Percentiles rank a stretch among this genome's conserved stretches.
These are phyloP conservation scores for Ypsolopha scabrella DNA, from an alignment of 2,888 invertebrate genomes.

Conservation along the genomic window DNA sequence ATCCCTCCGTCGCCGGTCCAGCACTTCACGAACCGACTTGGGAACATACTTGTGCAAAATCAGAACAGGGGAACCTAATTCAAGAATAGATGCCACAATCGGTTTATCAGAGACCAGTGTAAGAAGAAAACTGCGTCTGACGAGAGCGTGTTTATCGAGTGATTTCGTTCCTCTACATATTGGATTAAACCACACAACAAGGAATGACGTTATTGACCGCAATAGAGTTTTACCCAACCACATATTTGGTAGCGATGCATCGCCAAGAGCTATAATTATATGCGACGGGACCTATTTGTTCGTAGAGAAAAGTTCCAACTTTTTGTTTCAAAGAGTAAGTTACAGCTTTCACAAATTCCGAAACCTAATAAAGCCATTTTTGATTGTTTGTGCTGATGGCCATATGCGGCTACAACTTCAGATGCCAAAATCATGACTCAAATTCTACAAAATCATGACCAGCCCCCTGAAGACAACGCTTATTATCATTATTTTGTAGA, in stretches of 20 bases:
- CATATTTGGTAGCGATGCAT: too few species aligned
- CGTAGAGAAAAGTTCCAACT: slow-evolving; percentile 4
- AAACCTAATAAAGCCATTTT: slow-evolving; percentile 7
- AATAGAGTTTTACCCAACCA: too few species aligned
- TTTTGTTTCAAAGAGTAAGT: not conserved
- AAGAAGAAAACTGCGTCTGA: too few species aligned
- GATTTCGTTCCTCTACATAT: too few species aligned
- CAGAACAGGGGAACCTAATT: slow-evolving; percentile 3
- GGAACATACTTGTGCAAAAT: slow-evolving; percentile 2
- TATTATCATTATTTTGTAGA: not conserved
- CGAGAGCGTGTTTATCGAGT: too few species aligned
- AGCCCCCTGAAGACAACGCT: too few species aligned
- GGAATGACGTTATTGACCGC: too few species aligned
- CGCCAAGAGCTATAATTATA: slow-evolving; percentile 4
- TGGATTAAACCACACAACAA: too few species aligned
- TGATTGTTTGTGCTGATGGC: slow-evolving; percentile 7
- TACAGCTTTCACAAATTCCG: slow-evolving; percentile 8
- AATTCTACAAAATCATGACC: not conserved
- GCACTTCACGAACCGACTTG: not conserved
- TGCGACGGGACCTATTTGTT: slow-evolving; percentile 7
- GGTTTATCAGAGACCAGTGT: too few species aligned
- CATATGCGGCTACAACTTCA: slow-evolving; percentile 7
- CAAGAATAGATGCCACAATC: too few species aligned
- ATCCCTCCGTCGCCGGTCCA: not conserved
- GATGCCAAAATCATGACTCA: slow-evolving; percentile 7